Percentiles rank a stretch among this genome's conserved stretches.
These are phyloP conservation scores for Nylanderia fulva DNA, from an alignment of 1,140 invertebrate genomes.

Conservation along the genomic window DNA sequence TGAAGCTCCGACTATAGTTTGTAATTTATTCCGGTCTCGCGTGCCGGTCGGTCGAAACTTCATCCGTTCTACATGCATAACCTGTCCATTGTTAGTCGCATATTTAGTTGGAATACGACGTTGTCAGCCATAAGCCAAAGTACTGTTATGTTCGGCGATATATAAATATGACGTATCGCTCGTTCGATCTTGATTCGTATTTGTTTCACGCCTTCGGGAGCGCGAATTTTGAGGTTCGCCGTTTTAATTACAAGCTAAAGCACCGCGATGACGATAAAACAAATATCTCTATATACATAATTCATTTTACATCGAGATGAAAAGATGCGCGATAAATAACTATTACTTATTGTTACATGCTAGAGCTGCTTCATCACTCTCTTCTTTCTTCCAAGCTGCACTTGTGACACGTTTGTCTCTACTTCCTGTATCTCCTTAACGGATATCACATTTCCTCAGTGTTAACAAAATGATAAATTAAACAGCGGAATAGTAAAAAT, in stretches of 20 bases:
- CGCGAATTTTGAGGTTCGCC: slow-evolving; percentile 27
- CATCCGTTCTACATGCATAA: slow-evolving; percentile 55
- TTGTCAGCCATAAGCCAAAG: slow-evolving; percentile 64
- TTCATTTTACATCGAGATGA: slow-evolving; percentile 37
- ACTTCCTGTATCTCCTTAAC: slow-evolving; percentile 8
- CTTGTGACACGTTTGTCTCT: slow-evolving; percentile 9
- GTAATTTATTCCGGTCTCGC: background rate
- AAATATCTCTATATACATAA: slow-evolving; percentile 46
- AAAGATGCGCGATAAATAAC: slow-evolving; percentile 42
- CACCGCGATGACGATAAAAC: slow-evolving; percentile 19
- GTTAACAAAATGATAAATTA: slow-evolving; percentile 8
- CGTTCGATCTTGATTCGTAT: slow-evolving; percentile 61
- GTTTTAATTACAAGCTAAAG: slow-evolving; percentile 43
- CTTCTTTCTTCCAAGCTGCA: slow-evolving; percentile 8
- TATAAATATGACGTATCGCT: slow-evolving; percentile 64
- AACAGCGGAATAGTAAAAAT: too few relatives aligned
- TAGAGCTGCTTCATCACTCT: slow-evolving; percentile 26
- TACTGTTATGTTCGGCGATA: slow-evolving; percentile 68
- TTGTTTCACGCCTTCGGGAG: slow-evolving; percentile 69
- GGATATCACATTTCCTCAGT: slow-evolving; percentile 7
- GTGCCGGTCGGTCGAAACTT: slow-evolving; percentile 28
- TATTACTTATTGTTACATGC: slow-evolving; percentile 29
- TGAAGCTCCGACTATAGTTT: background rate
- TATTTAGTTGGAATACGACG: slow-evolving; percentile 68
- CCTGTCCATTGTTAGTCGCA: slow-evolving; percentile 67